phyloP scores from a whole-genome alignment of 2,113 vertebrate genomes.

The Chloropsis cyanopogon region DNA sequence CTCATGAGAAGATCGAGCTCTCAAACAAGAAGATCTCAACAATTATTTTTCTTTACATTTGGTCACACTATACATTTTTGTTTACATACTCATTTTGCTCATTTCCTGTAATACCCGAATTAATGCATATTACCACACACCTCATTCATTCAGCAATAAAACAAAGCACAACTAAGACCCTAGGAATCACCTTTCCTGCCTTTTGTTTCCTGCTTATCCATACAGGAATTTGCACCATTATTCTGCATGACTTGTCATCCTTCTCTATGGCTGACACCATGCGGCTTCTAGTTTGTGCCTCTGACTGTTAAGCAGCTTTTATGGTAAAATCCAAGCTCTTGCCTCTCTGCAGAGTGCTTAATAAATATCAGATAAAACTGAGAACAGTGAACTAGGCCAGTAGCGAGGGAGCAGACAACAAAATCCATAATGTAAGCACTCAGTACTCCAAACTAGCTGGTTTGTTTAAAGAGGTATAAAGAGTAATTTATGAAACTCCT shows the following conservation, averaged over 20 bases:
- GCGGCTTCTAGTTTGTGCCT: background rate
- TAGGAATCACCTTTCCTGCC: background rate
- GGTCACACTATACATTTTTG: background rate
- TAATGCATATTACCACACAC: background rate
- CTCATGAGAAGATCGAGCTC: background rate
- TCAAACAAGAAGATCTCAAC: background rate
- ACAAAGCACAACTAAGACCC: background rate
- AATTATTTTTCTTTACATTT: background rate
- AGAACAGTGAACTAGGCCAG: background rate
- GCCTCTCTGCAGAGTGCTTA: background rate
- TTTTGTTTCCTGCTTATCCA: background rate
- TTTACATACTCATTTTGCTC: background rate
- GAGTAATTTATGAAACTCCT: background rate
- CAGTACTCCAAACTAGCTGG: background rate
- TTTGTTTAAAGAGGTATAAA: background rate
- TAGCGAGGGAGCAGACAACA: background rate
- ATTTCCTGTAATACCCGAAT: background rate
- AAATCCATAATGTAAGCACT: background rate
- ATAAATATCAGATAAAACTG: background rate
- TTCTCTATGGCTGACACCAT: background rate
- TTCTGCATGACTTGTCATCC: fast-evolving
- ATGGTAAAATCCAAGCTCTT: background rate
- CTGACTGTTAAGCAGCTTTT: background rate
- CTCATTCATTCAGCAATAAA: background rate
- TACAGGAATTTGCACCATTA: background rate